Conservation (phyloP, 2,113 vertebrate genomes). For the Corapipo altera region DNA sequence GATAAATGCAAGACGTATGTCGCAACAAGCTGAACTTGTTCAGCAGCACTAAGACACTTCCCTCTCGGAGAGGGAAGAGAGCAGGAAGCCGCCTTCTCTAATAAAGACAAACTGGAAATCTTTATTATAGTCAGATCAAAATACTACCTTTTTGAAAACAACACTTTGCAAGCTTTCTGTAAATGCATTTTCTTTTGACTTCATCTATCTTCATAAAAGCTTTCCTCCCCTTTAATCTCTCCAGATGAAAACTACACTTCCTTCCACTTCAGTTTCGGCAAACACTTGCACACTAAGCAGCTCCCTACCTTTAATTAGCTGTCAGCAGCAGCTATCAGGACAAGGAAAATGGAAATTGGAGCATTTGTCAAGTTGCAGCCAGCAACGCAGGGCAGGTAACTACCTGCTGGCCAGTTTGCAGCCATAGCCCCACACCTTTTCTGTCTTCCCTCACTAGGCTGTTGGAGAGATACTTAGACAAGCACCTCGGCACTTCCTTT, state of each 20-base stretch:
- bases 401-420: not conserved
- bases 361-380: not conserved
- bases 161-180: not conserved
- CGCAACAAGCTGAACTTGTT: not conserved
- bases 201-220: not conserved
- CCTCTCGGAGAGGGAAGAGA: not conserved
- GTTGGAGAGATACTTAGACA: fast-evolving
- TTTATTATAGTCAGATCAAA: not conserved
- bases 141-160: not conserved
- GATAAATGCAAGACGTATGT: not conserved
- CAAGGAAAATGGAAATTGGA: fast-evolving
- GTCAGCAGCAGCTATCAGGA: not conserved
- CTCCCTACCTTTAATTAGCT: not conserved
- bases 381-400: not conserved
- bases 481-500: not conserved
- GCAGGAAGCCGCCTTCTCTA: not conserved
- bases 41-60: not conserved
- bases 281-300: not conserved
- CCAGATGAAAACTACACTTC: not conserved
- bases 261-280: not conserved
- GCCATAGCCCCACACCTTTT: not conserved
- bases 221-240: not conserved
- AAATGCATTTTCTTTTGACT: not conserved
- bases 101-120: not conserved
- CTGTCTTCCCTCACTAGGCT: not conserved